Evolutionary conservation across 2,113 vertebrate genomes (phyloP).

Genomic region (Oryzias curvinotus): DNA sequence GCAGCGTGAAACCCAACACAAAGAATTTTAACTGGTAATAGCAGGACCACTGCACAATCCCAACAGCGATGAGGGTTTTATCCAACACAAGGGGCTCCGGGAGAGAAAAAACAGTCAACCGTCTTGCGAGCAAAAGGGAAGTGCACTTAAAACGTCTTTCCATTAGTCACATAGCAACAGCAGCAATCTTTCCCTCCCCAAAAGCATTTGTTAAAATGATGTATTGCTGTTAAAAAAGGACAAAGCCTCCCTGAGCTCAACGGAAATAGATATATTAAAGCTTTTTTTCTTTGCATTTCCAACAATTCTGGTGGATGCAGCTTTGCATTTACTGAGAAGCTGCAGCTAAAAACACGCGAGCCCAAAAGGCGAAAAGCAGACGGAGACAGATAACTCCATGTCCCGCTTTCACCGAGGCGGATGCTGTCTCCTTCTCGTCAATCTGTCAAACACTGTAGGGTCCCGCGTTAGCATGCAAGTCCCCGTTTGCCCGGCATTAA

Average conservation of each 20-base stretch:
- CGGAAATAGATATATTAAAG: constrained; percentile 8
- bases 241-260: constrained; percentile 1
- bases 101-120: constrained; percentile 22
- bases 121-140: constrained; percentile 48
- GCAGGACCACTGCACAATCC: not conserved
- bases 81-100: constrained; percentile 20
- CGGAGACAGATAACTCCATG: too few species aligned
- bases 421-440: constrained; percentile 50
- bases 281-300: constrained; percentile 16
- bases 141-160: constrained; percentile 49
- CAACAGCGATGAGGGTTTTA: constrained; percentile 20
- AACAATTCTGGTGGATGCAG: not conserved
- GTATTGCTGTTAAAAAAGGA: constrained; percentile 29
- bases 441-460: constrained; percentile 49
- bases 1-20: too few species aligned
- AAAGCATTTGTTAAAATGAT: constrained; percentile 34
- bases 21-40: too few species aligned
- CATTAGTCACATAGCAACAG: constrained; percentile 66
- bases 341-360: not conserved
- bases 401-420: constrained; percentile 8
- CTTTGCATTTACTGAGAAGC: constrained; percentile 5
- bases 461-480: constrained; percentile 74
- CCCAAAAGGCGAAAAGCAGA: not conserved
- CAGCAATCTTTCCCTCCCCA: constrained; percentile 9
- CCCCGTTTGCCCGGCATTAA: constrained; percentile 64